phyloP scores from a whole-genome alignment of 2,797 vertebrate species.

The Epinephelus malabaricus region DNA sequence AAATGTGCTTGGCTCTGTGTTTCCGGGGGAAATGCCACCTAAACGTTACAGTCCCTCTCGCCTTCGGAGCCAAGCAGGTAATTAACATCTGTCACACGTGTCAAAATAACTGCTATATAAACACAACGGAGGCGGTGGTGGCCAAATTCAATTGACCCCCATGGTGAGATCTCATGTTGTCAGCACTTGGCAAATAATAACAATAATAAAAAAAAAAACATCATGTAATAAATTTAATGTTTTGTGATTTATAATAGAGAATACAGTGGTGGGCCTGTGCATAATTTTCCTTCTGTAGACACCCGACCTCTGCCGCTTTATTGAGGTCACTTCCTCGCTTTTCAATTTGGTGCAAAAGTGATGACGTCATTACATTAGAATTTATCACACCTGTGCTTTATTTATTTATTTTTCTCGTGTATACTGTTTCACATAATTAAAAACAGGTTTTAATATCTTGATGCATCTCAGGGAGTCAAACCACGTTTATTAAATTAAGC shows the following conservation, averaged over 20 bases:
- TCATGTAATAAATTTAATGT: constrained; percentile 10
- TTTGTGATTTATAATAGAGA: constrained; percentile 6
- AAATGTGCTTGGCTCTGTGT: constrained; percentile 77
- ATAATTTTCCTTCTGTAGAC: background rate
- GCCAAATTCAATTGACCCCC: constrained; percentile 68
- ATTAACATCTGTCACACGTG: constrained; percentile 83
- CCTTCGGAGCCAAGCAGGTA: constrained; percentile 67
- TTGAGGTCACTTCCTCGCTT: constrained; percentile 19
- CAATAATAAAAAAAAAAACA: background rate
- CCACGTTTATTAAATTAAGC: constrained; percentile 43
- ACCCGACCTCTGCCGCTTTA: constrained; percentile 26
- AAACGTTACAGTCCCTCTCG: constrained; percentile 53
- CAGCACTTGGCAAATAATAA: constrained; percentile 55
- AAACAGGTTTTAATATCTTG: background rate
- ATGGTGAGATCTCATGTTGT: constrained; percentile 47
- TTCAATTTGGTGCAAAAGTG: constrained; percentile 25
- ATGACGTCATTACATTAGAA: constrained; percentile 8
- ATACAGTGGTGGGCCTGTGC: background rate
- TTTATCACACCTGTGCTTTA: background rate
- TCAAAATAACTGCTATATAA: constrained; percentile 81
- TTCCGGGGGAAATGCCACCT: constrained; percentile 58
- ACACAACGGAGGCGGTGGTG: constrained; percentile 68
- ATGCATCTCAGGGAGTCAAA: constrained; percentile 19
- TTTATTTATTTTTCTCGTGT: background rate
- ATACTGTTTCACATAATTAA: background rate